Conservation (phyloP, 53 echinoderm and acorn worm genomes). For the Patiria pectinifera region DNA sequence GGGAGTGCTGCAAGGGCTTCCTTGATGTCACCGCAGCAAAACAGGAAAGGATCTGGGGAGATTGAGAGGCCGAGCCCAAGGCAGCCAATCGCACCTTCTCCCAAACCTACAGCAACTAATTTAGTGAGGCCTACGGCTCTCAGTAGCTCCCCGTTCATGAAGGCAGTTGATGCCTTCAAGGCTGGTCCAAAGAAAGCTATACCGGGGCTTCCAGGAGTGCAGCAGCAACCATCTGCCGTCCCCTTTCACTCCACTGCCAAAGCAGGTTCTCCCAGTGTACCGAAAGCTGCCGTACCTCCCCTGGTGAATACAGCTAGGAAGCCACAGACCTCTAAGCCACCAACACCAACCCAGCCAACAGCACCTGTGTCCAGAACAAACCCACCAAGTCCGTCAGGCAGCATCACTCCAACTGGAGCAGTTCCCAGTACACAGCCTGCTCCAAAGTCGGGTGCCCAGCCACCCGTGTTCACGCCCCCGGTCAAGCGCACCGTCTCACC, state of each 20-base stretch:
- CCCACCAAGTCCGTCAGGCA: constrained; percentile 62
- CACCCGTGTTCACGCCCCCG: constrained; percentile 51
- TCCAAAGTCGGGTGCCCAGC: not conserved
- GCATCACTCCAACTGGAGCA: constrained; percentile 44
- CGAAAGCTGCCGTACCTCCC: constrained; percentile 43
- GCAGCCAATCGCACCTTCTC: constrained; percentile 41
- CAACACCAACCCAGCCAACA: constrained; percentile 65
- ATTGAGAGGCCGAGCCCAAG: constrained; percentile 22
- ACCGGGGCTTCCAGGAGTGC: constrained; percentile 41
- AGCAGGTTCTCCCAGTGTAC: constrained; percentile 52
- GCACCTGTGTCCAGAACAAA: constrained; percentile 52
- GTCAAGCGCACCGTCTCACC: constrained; percentile 80
- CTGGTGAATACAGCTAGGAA: constrained; percentile 20
- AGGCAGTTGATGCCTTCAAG: constrained; percentile 50
- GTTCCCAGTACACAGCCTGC: constrained; percentile 40
- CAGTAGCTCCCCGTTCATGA: constrained; percentile 38
- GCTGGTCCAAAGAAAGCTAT: constrained; percentile 4
- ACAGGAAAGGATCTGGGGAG: constrained; percentile 56
- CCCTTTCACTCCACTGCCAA: constrained; percentile 57
- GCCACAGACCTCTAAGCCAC: constrained; percentile 32
- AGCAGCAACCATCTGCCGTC: constrained; percentile 17
- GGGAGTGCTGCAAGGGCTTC: constrained; percentile 34
- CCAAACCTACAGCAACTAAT: constrained; percentile 40
- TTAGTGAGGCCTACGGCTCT: constrained; percentile 62
- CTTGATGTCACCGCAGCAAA: constrained; percentile 80